Conservation (phyloP, 2,797 vertebrate species). For the Capromys pilorides region DNA sequence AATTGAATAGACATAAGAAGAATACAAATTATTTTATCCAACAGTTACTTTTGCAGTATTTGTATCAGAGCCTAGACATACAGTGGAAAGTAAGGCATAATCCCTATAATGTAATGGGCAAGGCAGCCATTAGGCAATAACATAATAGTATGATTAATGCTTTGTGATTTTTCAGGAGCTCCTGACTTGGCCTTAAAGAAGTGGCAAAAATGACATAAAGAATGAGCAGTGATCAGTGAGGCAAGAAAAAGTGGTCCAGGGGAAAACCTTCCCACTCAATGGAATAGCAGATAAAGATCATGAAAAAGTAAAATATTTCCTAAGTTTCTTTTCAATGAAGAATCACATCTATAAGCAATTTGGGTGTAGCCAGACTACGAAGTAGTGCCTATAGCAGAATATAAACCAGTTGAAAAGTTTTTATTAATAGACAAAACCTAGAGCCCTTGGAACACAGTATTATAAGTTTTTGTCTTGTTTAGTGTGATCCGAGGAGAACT, state of each 20-base stretch:
- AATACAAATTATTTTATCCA: constrained; percentile 17
- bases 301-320: neutral
- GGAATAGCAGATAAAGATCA: neutral
- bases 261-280: neutral
- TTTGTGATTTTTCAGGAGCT: neutral
- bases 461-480: neutral
- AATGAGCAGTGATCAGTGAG: neutral
- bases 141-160: neutral
- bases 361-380: neutral
- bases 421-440: neutral
- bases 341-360: neutral
- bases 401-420: neutral
- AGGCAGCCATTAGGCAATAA: neutral
- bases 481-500: neutral
- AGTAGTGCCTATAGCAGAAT: neutral
- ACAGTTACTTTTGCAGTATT: constrained; percentile 6
- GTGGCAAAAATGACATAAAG: neutral
- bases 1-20: neutral
- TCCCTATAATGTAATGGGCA: neutral
- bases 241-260: neutral
- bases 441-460: neutral
- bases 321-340: neutral
- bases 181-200: neutral
- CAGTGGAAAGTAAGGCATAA: neutral
- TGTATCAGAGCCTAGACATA: neutral